Evolutionary conservation across 2,113 vertebrate genomes (phyloP), one percentile per base, ranked within the genome.

Genomic region (Chlamydotis undulata): DNA sequence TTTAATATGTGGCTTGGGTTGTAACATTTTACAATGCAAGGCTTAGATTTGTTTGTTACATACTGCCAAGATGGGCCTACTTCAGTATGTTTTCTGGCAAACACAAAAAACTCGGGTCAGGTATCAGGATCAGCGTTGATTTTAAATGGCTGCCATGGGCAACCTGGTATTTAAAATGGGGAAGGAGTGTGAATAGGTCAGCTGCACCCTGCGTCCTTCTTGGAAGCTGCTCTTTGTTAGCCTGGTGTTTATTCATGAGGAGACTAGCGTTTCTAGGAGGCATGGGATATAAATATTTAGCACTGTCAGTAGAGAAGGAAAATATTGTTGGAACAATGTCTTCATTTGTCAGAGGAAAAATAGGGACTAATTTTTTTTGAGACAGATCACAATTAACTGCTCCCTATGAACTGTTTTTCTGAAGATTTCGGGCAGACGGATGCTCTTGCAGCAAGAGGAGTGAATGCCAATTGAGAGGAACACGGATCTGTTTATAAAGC

Each of bases 231-330:
- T 74, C 0, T 1, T 90, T 85, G 22, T 59, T 87, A 60, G 39
- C 43, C 82, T 83, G 6, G 43, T 95, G 74, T 90, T 93, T 97
- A 89, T 87, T 85, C 83, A 84, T 95, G 77, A 90, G 64, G 37
- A 94, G 69, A 57, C 50, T 70, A 91, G 52, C 39, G 49, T 76
- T 96, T 77, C 89, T 81, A 90, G 83, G 33, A 92, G 83, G 65
- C 77, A 89, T 25, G 63, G 28, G 45, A 28, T 83, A 94, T 93
- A 96, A 97, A 97, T 97, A 97, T 95, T 97, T 96, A 97, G 84
- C 43, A 93, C 83, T 77, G 63, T 69, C 89, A 84, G 65, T 64
- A 24, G 57, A 90, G 85, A 94, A 96, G 79, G 96, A 96, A 96
- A 97, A 93, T 88, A 92, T 78, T 95, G 94, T 95, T 85, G 80